phyloP scores from a whole-genome alignment of 2,888 invertebrate species.

The Ichneumoninae sp. region DNA sequence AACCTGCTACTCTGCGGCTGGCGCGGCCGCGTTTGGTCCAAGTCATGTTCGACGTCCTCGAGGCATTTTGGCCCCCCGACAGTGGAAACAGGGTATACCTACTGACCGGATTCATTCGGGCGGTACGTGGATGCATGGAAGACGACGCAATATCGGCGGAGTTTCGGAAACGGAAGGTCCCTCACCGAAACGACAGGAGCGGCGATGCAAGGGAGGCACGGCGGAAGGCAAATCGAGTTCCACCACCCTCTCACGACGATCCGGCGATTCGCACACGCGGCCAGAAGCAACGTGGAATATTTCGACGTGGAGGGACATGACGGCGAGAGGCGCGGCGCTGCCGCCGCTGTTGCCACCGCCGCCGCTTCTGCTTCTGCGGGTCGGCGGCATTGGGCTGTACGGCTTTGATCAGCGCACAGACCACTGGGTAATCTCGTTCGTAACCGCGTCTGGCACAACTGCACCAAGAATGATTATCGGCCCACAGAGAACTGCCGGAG shows the following conservation, averaged over 20 bases:
- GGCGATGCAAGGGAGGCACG: constrained; percentile 53
- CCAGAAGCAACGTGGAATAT: constrained; percentile 54
- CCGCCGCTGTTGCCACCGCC: background rate
- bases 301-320: constrained; percentile 50
- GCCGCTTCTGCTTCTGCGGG: constrained; percentile 16
- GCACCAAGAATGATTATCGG: constrained; percentile 70
- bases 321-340: background rate
- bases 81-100: background rate
- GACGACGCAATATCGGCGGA: constrained; percentile 72
- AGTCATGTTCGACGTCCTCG: constrained; percentile 2
- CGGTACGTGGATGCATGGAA: constrained; percentile 22
- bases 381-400: constrained; percentile 43
- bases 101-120: background rate
- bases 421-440: constrained; percentile 69
- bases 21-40: background rate
- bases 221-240: constrained; percentile 78
- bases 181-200: constrained; percentile 61
- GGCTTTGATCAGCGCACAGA: constrained; percentile 69
- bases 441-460: constrained; percentile 68
- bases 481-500: constrained; percentile 30
- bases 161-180: constrained; percentile 38
- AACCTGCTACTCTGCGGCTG: background rate
- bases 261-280: constrained; percentile 34
- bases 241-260: constrained; percentile 39
- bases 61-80: background rate